phyloP scores from a whole-genome alignment of 2,888 invertebrate species.

The Drymonia ruficornis region DNA sequence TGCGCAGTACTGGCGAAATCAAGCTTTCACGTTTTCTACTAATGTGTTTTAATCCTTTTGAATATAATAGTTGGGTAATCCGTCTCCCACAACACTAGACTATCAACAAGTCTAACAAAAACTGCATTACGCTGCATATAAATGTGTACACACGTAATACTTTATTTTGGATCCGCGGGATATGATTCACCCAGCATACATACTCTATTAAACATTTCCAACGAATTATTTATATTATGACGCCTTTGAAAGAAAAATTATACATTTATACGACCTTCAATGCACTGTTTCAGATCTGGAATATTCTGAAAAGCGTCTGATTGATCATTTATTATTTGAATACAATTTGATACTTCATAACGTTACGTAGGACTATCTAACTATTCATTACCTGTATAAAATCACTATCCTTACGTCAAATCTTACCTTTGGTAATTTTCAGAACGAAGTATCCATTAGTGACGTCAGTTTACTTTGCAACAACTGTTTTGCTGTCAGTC shows the following conservation, averaged over 20 bases:
- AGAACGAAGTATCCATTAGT: constrained; percentile 66
- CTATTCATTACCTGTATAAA: background rate
- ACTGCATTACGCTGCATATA: constrained; percentile 15
- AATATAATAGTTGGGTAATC: constrained; percentile 10
- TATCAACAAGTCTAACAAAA: constrained; percentile 12
- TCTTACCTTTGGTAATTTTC: constrained; percentile 6
- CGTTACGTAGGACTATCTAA: no score
- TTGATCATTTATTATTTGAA: background rate
- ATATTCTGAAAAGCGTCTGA: background rate
- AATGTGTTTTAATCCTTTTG: constrained; percentile 9
- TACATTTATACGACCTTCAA: constrained; percentile 23
- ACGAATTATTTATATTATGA: constrained; percentile 36
- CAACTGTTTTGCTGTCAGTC: constrained; percentile 69
- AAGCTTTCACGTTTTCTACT: constrained; percentile 17
- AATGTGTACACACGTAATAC: constrained; percentile 14
- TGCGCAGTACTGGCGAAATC: constrained; percentile 10
- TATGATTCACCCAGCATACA: constrained; percentile 29
- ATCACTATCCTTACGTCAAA: background rate
- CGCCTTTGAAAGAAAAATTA: constrained; percentile 31
- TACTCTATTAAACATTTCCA: constrained; percentile 30
- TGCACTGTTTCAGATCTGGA: constrained; percentile 13
- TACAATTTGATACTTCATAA: background rate
- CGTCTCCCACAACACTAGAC: constrained; percentile 5
- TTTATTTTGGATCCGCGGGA: constrained; percentile 23
- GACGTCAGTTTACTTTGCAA: constrained; percentile 76